phyloP scores from a whole-genome alignment of 2,797 vertebrate genomes.

The Galago senegalensis region DNA sequence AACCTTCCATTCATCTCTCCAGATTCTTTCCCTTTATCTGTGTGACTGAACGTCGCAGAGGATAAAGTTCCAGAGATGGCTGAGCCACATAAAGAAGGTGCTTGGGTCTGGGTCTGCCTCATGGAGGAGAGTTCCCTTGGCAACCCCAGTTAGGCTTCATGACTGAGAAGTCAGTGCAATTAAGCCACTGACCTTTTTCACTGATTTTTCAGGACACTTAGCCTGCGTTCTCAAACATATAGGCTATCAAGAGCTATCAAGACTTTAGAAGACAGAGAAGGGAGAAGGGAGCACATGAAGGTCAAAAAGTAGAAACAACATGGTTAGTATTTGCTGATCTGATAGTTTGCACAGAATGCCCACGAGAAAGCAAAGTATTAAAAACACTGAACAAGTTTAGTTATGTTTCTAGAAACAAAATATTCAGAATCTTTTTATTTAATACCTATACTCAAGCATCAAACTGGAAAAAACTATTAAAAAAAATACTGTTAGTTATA shows the following conservation, averaged over 20 bases:
- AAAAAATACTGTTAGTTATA: background rate
- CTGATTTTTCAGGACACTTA: background rate
- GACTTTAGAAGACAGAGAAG: background rate
- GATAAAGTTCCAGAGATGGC: background rate
- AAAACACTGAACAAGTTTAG: background rate
- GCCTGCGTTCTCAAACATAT: background rate
- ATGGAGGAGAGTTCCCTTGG: background rate
- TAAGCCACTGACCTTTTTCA: background rate
- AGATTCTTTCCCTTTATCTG: background rate
- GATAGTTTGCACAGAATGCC: background rate
- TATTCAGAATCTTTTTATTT: conserved; percentile 1
- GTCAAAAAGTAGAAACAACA: conserved; percentile 32
- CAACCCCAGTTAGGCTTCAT: background rate
- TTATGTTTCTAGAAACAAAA: background rate
- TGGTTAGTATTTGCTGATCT: background rate
- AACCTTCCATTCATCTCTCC: background rate
- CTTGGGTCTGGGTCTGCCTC: background rate
- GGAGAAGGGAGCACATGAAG: background rate
- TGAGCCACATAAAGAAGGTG: background rate
- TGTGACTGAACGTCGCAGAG: background rate
- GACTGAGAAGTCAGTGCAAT: background rate
- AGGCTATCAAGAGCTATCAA: background rate
- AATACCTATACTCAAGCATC: background rate
- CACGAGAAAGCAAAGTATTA: background rate
- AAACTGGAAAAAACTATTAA: background rate